Evolutionary conservation across 2,113 vertebrate species (phyloP).

Genomic region (Sapajus apella): DNA sequence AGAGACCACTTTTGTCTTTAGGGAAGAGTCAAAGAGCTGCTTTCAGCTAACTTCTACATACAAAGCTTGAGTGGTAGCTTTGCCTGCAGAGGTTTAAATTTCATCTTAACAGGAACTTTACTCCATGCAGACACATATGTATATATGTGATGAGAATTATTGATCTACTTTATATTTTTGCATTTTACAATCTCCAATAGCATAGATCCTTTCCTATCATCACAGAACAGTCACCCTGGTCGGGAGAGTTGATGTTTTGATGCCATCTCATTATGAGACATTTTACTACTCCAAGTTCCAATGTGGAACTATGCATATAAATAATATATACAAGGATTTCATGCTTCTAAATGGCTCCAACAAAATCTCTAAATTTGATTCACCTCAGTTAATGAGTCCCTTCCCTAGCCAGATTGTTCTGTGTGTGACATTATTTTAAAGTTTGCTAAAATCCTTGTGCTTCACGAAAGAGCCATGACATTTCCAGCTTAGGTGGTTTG

Average conservation of each 20-base stretch:
- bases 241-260: constrained; percentile 5
- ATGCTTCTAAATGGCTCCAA: constrained; percentile 30
- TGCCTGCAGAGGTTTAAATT: not conserved
- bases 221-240: not conserved
- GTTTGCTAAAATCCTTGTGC: constrained; percentile 46
- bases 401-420: constrained; percentile 37
- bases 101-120: constrained; percentile 8
- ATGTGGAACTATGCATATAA: constrained; percentile 11
- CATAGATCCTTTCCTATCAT: not conserved
- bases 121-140: not conserved
- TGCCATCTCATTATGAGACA: not conserved
- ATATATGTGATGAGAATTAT: not conserved
- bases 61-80: not conserved
- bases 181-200: not conserved
- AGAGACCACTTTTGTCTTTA: not conserved
- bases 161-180: not conserved
- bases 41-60: not conserved
- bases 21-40: not conserved
- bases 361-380: constrained; percentile 54
- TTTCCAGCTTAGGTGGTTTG: constrained; percentile 66
- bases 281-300: constrained; percentile 59
- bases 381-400: constrained; percentile 51
- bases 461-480: constrained; percentile 59
- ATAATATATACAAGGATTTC: constrained; percentile 49
- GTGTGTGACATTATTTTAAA: constrained; percentile 45